Base-by-base conservation (phyloP, 1,140 invertebrate genomes). In the Formica selysi region DNA sequence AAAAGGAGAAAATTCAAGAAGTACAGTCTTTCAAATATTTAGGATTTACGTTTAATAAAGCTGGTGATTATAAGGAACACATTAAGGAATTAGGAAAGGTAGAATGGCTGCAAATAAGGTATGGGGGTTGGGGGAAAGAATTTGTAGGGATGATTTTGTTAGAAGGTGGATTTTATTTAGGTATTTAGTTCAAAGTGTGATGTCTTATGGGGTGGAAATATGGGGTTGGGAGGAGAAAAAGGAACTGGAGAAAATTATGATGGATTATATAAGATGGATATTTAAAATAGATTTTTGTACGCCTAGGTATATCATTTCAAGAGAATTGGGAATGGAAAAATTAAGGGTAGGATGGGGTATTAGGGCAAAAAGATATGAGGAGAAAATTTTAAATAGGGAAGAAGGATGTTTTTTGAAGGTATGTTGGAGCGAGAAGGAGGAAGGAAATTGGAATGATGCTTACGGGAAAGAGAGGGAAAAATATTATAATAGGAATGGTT, bases 61-160 rank as follows among this genome's bases (percentile, higher is more conserved):
- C 64, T 11, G 80, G 54, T 0, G 68, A 57, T 32, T 57, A 81
- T 59, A 61, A 61, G 54, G 70, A 48, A 36, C 70, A 83, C 3
- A 88, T 71, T 6, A 73, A 76, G 29, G 67, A 87, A 54, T 48
- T 84, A 8, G 79, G 13, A 87, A 85, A 86, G 83, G 67, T 6
- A 85, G 4, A 64, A 36, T 32, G 1, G 61, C 26, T 0, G 22
- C 10, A 2, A 29, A 16, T 0, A 61, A 29, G 3, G 3, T 61
- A 0, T 61, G 59, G 26, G 26, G 59, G 1, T 13, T 64, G 19
- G 61, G 13, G 0, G 16, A 32, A 64, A 64, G 16, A 19, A 32
- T 36, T 3, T 64, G 29, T 32, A 64, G 16, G 3, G 3, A 64
- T 16, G 61, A 32, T 36, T 64, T 64, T 13, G 16, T 3, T 6